Evolutionary conservation across 2,113 vertebrate genomes (phyloP).

Genomic region (Tringa solitaria): DNA sequence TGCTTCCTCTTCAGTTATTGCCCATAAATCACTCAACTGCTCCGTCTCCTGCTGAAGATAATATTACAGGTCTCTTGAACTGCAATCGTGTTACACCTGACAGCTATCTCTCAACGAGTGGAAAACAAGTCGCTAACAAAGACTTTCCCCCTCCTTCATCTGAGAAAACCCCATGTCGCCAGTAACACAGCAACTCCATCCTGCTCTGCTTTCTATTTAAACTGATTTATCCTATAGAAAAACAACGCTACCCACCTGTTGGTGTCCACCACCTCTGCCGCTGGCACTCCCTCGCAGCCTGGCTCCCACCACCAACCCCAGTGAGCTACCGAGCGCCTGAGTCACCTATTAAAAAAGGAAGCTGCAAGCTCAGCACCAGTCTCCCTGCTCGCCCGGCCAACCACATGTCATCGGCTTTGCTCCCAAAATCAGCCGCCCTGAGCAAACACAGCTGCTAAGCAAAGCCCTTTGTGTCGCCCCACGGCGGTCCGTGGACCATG

Average conservation of each 20-base stretch:
- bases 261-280: constrained; percentile 20
- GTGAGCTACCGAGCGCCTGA: constrained; percentile 46
- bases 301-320: constrained; percentile 33
- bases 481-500: accelerated
- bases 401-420: constrained; percentile 67
- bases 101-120: neutral
- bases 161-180: neutral
- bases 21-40: neutral
- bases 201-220: neutral
- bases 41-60: neutral
- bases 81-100: neutral
- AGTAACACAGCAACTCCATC: neutral
- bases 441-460: constrained; percentile 69
- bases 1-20: neutral
- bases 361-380: constrained; percentile 82
- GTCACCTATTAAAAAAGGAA: constrained; percentile 66
- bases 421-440: constrained; percentile 69
- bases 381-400: constrained; percentile 63
- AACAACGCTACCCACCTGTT: constrained; percentile 61
- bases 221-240: neutral
- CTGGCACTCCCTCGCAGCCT: constrained; percentile 31
- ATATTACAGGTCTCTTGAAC: neutral
- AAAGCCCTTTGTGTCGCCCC: constrained; percentile 64
- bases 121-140: neutral
- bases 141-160: neutral